These are phyloP conservation scores for Bombyx mori DNA, from an alignment of 1,140 invertebrate species.

Conservation along the genomic window DNA sequence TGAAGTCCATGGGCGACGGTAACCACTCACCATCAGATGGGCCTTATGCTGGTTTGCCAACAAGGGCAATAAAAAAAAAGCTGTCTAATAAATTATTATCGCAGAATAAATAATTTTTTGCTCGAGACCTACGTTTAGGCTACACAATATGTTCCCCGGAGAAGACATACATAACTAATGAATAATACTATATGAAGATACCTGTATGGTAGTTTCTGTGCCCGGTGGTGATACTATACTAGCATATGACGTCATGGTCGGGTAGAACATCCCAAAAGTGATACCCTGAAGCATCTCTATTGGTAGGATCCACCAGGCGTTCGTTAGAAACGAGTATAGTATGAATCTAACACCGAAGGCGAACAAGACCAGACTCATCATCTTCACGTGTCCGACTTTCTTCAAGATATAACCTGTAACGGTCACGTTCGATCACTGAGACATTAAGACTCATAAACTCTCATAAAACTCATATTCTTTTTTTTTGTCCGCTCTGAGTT, in stretches of 20 bases:
- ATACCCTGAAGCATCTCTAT: slow-evolving; percentile 90
- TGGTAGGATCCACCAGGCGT: slow-evolving; percentile 87
- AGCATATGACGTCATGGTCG: slow-evolving; percentile 91
- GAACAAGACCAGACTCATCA: slow-evolving; percentile 86
- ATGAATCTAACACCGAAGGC: slow-evolving; percentile 84
- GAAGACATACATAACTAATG: neutral
- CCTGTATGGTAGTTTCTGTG: slow-evolving; percentile 87
- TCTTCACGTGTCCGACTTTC: slow-evolving; percentile 85
- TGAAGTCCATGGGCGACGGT: no score
- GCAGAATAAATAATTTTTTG: no score
- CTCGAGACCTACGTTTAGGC: no score
- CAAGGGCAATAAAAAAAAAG: no score
- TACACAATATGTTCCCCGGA: no score
- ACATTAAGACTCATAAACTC: no score
- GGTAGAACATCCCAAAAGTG: slow-evolving; percentile 91
- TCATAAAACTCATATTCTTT: no score
- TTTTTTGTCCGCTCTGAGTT: no score
- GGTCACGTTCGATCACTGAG: no score
- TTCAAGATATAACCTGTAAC: slow-evolving; percentile 79
- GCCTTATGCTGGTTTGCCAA: no score
- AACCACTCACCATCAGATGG: no score
- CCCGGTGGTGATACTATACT: slow-evolving; percentile 88
- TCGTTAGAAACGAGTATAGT: slow-evolving; percentile 83
- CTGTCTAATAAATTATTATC: no score
- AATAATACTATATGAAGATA: slow-evolving; percentile 21